A percentile compares a stretch with the other conserved stretches of the same genome.
Evolutionary conservation across 2,797 vertebrate species (phyloP).

Genomic region (Sciaenops ocellatus): DNA sequence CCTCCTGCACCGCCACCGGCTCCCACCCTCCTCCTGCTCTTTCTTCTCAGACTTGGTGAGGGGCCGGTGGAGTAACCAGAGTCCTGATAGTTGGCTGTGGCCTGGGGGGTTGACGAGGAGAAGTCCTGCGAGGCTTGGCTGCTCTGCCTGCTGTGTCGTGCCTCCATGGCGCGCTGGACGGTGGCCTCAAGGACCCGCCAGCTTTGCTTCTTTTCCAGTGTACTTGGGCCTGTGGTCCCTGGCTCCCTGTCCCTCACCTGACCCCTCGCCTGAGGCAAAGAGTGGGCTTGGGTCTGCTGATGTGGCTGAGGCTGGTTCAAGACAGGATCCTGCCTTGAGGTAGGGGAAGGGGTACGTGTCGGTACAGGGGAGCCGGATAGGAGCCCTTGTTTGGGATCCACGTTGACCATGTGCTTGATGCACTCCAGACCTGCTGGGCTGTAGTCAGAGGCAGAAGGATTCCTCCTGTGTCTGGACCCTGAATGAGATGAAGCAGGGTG

Average conservation of each 20-base stretch:
- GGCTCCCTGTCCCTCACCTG: conserved; percentile 75
- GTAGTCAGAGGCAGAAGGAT: conserved; percentile 88
- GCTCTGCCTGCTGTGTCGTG: conserved; percentile 89
- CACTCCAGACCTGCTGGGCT: conserved; percentile 93
- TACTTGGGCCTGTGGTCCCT: conserved; percentile 73
- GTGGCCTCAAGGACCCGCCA: conserved; percentile 91
- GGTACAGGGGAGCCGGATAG: conserved; percentile 75
- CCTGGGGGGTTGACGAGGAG: conserved; percentile 79
- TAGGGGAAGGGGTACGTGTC: conserved; percentile 74
- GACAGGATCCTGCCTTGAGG: conserved; percentile 67
- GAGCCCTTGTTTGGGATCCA: conserved; percentile 85
- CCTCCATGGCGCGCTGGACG: conserved; percentile 89
- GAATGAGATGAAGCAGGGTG: conserved; percentile 81
- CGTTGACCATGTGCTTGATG: conserved; percentile 94
- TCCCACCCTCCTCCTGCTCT: conserved; percentile 88
- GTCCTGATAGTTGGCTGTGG: conserved; percentile 90
- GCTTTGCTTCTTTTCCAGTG: conserved; percentile 90
- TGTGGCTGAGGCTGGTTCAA: conserved; percentile 66
- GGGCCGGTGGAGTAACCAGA: conserved; percentile 94
- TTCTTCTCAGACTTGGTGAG: conserved; percentile 91
- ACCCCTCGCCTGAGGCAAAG: conserved; percentile 70
- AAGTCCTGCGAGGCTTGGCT: conserved; percentile 91
- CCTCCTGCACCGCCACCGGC: conserved; percentile 70
- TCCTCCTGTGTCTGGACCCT: conserved; percentile 84
- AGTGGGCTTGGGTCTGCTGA: conserved; percentile 63